A percentile compares a stretch with the other conserved stretches of the same genome.
Conservation (phyloP, 2,113 vertebrate genomes). For the Saccopteryx bilineata region DNA sequence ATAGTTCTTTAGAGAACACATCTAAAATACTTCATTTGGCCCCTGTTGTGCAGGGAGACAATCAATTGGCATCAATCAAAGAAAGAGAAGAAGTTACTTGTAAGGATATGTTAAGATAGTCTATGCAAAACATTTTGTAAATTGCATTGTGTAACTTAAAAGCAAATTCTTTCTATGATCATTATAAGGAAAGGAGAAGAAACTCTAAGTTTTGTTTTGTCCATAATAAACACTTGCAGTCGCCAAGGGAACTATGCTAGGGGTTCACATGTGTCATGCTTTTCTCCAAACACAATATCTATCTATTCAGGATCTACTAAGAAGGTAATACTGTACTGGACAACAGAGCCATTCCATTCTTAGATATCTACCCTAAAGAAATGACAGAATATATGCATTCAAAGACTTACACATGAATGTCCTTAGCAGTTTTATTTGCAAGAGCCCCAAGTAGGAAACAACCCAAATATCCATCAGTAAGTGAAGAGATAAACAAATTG, state of each 20-base stretch:
- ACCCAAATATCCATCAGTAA: background rate
- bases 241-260: background rate
- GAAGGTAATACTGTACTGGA: background rate
- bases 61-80: background rate
- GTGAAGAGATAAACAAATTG: background rate
- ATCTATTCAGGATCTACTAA: background rate
- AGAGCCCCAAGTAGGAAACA: background rate
- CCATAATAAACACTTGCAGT: background rate
- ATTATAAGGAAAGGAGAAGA: conserved; percentile 10
- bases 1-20: background rate
- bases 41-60: background rate
- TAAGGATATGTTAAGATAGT: background rate
- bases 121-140: conserved; percentile 30
- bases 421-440: background rate
- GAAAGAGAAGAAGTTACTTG: conserved; percentile 33
- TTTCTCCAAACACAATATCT: conserved; percentile 20
- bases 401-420: background rate
- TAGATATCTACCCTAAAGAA: background rate
- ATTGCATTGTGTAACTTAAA: background rate
- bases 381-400: background rate
- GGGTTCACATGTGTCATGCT: background rate
- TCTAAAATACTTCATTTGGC: background rate
- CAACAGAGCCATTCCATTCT: background rate
- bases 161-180: conserved; percentile 14
- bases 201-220: background rate